These are phyloP conservation scores for Rhodinocichla rosea DNA, from an alignment of 2,113 vertebrate species.

Conservation along the genomic window DNA sequence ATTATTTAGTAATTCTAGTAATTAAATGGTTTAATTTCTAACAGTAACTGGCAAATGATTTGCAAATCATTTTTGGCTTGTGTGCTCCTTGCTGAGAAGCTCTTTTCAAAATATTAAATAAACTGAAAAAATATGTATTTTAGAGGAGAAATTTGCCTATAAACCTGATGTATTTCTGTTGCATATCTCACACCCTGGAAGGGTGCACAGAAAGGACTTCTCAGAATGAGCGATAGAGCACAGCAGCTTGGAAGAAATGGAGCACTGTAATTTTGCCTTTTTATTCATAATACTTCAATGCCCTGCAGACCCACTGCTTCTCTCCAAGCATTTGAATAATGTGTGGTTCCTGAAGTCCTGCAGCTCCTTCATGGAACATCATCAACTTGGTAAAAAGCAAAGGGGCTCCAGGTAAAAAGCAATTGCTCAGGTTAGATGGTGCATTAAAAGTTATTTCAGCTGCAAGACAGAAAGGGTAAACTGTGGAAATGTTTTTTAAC, in stretches of 20 bases:
- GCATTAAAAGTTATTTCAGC: constrained; percentile 16
- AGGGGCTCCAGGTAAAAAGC: background rate
- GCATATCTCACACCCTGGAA: background rate
- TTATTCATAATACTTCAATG: constrained; percentile 2
- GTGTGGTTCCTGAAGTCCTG: background rate
- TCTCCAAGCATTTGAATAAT: constrained; percentile 10
- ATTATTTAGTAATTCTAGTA: background rate
- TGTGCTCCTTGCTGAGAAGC: background rate
- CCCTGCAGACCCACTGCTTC: background rate
- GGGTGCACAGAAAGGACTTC: background rate
- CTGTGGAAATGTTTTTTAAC: background rate
- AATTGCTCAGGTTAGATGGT: background rate
- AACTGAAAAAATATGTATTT: background rate
- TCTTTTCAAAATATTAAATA: background rate
- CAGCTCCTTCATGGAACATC: background rate
- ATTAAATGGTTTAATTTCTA: background rate
- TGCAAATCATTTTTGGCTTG: background rate
- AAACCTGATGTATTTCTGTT: background rate
- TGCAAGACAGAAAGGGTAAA: background rate
- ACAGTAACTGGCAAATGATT: background rate
- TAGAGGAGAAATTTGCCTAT: background rate
- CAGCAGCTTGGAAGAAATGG: background rate
- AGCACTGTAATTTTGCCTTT: background rate
- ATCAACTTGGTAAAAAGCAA: background rate
- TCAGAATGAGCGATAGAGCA: background rate